Evolutionary conservation across 2,888 invertebrate genomes (phyloP), one percentile per base, ranked within the genome.

Genomic region (Stenchaetothrips biformis): DNA sequence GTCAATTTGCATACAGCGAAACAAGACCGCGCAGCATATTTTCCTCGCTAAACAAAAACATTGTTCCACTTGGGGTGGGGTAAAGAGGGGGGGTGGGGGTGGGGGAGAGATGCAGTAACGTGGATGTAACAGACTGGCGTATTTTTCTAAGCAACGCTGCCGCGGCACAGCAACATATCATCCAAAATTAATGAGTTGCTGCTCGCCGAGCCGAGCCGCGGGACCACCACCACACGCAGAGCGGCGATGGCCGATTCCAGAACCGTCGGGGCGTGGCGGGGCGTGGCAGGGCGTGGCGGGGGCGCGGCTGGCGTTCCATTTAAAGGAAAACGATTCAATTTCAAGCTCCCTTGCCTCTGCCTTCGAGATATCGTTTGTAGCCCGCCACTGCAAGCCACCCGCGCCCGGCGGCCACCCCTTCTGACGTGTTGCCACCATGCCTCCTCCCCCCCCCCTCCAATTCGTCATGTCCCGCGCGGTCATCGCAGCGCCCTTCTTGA

Each of bases 251-350:
- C 21, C 67, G 67, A 21, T n/a, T n/a, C 67, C 21, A 21, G 67
- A 21, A n/a, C 21, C 21, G 67, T 9, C 67, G 67, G 67, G 67
- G 67, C 67, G 67, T 74, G 67, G 67, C 25, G 67, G 67, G n/a
- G 67, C n/a, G 67, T 2, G n/a, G 67, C n/a, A 25, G 3, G 67
- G 67, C 21, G 21, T 21, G 9, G 67, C 21, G 7, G 67, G 25
- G 67, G 67, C 67, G 67, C 67, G 67, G 67, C 67, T 74, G 67
- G 21, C 67, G 67, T 74, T 74, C 67, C 67, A 74, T 74, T 74
- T 74, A 74, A 74, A 74, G 67, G 67, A 74, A 74, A 74, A 74
- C 67, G 67, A 74, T 74, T 74, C 67, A 74, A 74, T 74, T 74
- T 74, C 67, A 74, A 74, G 67, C 67, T 74, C 67, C 67, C 67